These are phyloP conservation scores for Lasius fuliginosus DNA, from an alignment of 2,888 invertebrate genomes.

Conservation along the genomic window DNA sequence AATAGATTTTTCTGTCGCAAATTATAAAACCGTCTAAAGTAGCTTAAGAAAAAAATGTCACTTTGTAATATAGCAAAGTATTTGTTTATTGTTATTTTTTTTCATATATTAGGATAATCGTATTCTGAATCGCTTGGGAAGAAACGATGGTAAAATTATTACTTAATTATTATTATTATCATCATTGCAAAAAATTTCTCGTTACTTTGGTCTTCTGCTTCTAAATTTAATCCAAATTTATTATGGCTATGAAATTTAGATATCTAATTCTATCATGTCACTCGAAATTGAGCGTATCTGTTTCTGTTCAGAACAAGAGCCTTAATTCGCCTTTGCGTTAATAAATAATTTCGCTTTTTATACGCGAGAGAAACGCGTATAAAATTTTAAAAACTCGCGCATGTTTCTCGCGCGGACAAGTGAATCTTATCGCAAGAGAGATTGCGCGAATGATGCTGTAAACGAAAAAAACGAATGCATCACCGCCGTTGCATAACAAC, in stretches of 20 bases:
- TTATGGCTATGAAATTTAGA: background rate
- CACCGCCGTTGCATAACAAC: slow-evolving; percentile 3
- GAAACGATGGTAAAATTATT: background rate
- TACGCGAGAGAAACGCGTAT: background rate
- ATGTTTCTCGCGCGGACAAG: background rate
- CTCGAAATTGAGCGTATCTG: background rate
- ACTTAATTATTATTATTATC: background rate
- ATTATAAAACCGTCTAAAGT: too few species aligned
- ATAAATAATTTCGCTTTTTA: background rate
- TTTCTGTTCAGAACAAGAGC: background rate
- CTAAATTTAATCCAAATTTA: background rate
- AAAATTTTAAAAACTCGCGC: background rate
- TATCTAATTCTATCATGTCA: background rate
- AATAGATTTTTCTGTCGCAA: too few species aligned
- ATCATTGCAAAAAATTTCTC: background rate
- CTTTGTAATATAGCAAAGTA: too few species aligned
- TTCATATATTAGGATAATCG: too few species aligned
- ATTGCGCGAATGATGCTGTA: background rate
- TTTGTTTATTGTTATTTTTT: too few species aligned
- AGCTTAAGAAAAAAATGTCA: background rate
- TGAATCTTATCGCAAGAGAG: background rate
- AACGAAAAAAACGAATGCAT: background rate
- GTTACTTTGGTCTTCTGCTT: background rate
- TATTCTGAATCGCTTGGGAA: too few species aligned
- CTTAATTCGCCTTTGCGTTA: too few species aligned